A percentile compares a stretch with the other conserved stretches of the same genome.
Conservation (phyloP, 2,888 invertebrate genomes). For the Cistogaster globosa region DNA sequence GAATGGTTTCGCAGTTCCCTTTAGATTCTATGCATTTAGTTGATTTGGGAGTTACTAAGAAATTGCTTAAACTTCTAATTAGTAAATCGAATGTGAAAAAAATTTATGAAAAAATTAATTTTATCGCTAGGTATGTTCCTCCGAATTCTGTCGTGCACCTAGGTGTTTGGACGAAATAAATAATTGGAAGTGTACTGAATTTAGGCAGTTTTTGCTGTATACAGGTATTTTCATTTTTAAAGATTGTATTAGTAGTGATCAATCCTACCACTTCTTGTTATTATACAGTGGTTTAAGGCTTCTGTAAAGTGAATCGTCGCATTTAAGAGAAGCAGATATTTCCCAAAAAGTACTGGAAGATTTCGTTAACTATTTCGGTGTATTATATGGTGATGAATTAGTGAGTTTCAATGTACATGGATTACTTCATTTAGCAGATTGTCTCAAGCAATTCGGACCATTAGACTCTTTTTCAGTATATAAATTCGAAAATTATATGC, state of each 20-base stretch:
- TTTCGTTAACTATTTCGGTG: too few relatives aligned
- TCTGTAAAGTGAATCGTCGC: too few relatives aligned
- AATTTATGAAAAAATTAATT: conserved; percentile 27
- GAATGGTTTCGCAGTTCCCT: conserved; percentile 61
- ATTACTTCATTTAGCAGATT: conserved; percentile 46
- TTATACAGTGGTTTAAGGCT: too few relatives aligned
- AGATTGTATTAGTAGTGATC: too few relatives aligned
- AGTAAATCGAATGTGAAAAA: too few relatives aligned
- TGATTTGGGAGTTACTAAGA: conserved; percentile 57
- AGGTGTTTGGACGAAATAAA: conserved; percentile 33
- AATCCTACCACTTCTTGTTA: conserved; percentile 44
- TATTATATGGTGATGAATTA: too few relatives aligned
- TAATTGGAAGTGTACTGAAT: too few relatives aligned
- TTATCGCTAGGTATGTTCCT: conserved; percentile 19
- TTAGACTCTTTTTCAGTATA: conserved; percentile 5
- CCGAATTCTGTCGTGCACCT: conserved; percentile 35
- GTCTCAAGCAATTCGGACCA: conserved; percentile 19
- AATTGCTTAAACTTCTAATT: conserved; percentile 17
- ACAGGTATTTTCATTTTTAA: too few relatives aligned
- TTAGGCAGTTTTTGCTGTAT: too few relatives aligned
- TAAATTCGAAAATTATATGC: too few relatives aligned
- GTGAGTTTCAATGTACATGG: conserved; percentile 24
- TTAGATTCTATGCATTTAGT: conserved; percentile 31
- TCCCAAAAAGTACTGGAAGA: too few relatives aligned
- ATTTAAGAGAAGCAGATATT: too few relatives aligned